Conservation (phyloP, 2,888 invertebrate genomes). For the Apeira syringaria region DNA sequence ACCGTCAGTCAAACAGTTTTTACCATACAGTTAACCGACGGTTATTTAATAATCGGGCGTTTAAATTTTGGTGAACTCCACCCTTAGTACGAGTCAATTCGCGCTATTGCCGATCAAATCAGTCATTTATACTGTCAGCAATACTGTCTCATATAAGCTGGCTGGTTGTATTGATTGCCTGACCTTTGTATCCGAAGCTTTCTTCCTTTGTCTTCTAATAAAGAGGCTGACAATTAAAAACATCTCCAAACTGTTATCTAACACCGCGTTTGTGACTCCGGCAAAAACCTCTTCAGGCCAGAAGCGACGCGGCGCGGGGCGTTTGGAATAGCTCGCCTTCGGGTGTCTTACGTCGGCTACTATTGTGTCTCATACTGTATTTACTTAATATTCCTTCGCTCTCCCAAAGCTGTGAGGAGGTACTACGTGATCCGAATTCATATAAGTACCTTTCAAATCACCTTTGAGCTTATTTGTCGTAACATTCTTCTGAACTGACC, state of each 20-base stretch:
- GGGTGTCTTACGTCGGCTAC: constrained; percentile 35
- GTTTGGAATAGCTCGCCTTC: constrained; percentile 29
- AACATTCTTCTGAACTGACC: background rate
- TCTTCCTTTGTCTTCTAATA: constrained; percentile 1
- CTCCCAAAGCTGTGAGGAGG: constrained; percentile 37
- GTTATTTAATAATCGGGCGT: no score
- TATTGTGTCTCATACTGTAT: constrained; percentile 40
- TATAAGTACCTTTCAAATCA: constrained; percentile 10
- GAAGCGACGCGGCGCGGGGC: constrained; percentile 48
- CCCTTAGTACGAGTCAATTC: no score
- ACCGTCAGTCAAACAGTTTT: no score
- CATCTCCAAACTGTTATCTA: background rate
- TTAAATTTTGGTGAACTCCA: no score
- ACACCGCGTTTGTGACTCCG: constrained; percentile 45
- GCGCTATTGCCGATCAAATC: no score
- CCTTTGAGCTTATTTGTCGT: constrained; percentile 3
- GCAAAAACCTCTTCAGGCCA: constrained; percentile 45
- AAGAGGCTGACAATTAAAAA: background rate
- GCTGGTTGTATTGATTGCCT: no score
- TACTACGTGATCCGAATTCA: constrained; percentile 42
- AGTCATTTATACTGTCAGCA: no score
- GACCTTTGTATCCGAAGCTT: no score
- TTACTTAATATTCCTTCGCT: constrained; percentile 40
- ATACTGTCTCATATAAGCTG: no score
- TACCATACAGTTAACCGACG: no score